phyloP scores from a whole-genome alignment of 2,797 vertebrate species.

The Darevskia mixta region DNA sequence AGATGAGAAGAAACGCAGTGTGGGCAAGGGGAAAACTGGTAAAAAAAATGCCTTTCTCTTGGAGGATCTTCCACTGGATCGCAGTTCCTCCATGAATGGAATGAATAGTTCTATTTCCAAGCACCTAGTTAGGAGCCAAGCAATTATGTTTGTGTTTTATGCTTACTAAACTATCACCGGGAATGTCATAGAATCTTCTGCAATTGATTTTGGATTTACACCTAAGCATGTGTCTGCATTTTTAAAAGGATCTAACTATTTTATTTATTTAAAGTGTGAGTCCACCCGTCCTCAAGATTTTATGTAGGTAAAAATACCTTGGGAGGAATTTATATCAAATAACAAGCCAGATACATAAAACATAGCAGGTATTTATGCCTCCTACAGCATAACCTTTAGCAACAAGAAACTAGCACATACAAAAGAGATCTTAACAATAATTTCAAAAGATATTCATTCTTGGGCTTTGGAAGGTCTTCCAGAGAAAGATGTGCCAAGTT shows the following conservation, averaged over 20 bases:
- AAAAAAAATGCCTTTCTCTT: no score
- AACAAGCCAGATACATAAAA: neutral
- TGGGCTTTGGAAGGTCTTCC: neutral
- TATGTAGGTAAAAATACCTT: neutral
- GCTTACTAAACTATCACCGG: neutral
- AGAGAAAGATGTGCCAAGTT: neutral
- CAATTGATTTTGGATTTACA: slow-evolving; percentile 50
- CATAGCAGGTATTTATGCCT: neutral
- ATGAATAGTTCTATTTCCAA: no score
- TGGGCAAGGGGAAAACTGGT: no score
- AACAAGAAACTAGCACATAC: neutral
- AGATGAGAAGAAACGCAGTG: no score
- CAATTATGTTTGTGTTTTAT: slow-evolving; percentile 28
- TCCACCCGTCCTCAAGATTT: neutral
- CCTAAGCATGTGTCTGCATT: neutral
- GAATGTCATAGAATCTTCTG: slow-evolving; percentile 23
- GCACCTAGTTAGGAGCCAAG: neutral
- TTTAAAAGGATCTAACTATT: neutral
- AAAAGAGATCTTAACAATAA: neutral
- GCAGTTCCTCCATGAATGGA: no score
- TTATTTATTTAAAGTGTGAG: neutral
- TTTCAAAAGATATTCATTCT: neutral
- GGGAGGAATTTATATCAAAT: neutral
- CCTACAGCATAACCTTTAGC: neutral
- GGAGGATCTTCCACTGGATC: no score